Evolutionary conservation across 1,140 invertebrate species (phyloP), one percentile per base, ranked within the genome.

Genomic region (Sycophila sp.): DNA sequence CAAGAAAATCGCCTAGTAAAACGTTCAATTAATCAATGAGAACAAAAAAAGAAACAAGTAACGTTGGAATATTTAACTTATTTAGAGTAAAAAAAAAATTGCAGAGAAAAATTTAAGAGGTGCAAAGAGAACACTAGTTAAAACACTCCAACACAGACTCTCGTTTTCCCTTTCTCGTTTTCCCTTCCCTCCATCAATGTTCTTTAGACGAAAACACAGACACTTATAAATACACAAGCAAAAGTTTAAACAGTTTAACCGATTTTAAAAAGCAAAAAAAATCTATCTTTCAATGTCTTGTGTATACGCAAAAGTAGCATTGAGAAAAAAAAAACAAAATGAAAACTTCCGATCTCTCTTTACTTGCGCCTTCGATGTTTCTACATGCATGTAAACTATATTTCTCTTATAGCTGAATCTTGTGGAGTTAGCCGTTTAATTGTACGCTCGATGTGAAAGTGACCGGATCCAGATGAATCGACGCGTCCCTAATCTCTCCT

Each of bases 321-420:
- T n/a, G n/a, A n/a, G 17, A 45, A 59, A 59, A 56, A 28, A 53
- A 49, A 72, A 22, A 66, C 36, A 42, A 47, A 71, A 55, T 40
- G 11, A 58, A 58, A 58, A 65, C 13, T 71, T 65, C 56, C 28
- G 13, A 67, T 62, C 42, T 62, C 63, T 72, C 58, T 72, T 72
- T 51, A 67, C 64, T 66, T 47, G 49, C 58, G 64, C 64, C 64
- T 67, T 72, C 58, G 64, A 72, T 72, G 70, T 72, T 72, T 72
- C 55, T 72, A 66, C 45, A 71, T 60, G 62, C 62, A 66, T 71
- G 69, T 71, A 65, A 71, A 71, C 60, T 59, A 60, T 59, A 60
- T 60, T 66, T 71, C 69, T 71, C 62, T 70, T 51, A 66, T 71
- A 65, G 69, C 53, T 71, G 53, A 59, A 60, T 51, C 32, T 22